phyloP scores from a whole-genome alignment of 2,113 vertebrate genomes.

The Anas platyrhynchos region DNA sequence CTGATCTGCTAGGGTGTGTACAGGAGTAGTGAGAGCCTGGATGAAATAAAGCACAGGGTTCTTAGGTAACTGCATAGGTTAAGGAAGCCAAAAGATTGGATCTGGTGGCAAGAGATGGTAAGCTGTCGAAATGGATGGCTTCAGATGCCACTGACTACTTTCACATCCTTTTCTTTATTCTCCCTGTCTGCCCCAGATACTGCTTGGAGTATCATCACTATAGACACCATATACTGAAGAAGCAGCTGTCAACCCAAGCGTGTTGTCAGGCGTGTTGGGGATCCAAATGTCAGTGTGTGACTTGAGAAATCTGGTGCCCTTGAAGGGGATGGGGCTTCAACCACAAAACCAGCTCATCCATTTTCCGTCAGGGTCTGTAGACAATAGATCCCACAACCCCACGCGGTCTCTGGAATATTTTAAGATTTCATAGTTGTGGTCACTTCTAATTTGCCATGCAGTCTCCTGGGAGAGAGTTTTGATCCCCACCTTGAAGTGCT shows the following conservation, averaged over 20 bases:
- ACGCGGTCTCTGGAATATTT: background rate
- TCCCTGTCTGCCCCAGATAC: background rate
- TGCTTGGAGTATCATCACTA: background rate
- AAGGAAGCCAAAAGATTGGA: background rate
- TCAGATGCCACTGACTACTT: background rate
- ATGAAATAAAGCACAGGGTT: background rate
- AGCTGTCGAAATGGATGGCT: background rate
- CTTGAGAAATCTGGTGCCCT: conserved; percentile 7
- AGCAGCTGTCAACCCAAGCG: background rate
- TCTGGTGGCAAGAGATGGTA: background rate
- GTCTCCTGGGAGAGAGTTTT: background rate
- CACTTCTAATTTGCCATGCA: background rate
- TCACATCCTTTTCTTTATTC: background rate
- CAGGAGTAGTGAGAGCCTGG: background rate
- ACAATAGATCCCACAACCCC: conserved; percentile 26
- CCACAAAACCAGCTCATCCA: conserved; percentile 4
- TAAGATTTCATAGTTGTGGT: conserved; percentile 21
- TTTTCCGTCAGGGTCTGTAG: conserved; percentile 23
- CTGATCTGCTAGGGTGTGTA: background rate
- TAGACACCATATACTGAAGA: background rate
- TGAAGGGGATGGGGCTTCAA: background rate
- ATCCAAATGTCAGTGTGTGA: background rate
- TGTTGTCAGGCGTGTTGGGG: background rate
- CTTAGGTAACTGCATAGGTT: background rate
- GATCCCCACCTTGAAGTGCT: background rate